A percentile compares a stretch with the other conserved stretches of the same genome.
Evolutionary conservation across 2,888 invertebrate genomes (phyloP).

Genomic region (Ptychoptera contaminata): DNA sequence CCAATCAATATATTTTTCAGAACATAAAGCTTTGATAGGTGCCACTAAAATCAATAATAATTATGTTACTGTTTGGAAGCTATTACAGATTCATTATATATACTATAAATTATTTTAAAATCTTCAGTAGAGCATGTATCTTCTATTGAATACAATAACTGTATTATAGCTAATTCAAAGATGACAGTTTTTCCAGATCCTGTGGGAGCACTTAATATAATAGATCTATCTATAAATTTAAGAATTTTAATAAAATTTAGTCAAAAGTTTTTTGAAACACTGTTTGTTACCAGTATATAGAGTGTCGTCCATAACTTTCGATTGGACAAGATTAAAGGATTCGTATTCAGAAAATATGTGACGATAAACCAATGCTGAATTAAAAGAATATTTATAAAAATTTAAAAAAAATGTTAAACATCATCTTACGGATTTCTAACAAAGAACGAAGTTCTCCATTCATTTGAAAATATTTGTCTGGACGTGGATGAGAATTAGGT

Average conservation of each 20-base stretch:
- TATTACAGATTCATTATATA: slow-evolving; percentile 16
- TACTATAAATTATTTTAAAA: slow-evolving; percentile 61
- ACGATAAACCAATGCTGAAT: slow-evolving; percentile 36
- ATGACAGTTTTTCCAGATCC: slow-evolving; percentile 71
- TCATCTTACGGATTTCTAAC: slow-evolving; percentile 18
- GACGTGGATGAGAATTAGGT: slow-evolving; percentile 1
- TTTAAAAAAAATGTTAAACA: slow-evolving; percentile 10
- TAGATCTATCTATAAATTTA: slow-evolving; percentile 39
- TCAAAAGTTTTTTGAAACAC: slow-evolving; percentile 12
- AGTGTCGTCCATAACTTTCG: slow-evolving; percentile 50
- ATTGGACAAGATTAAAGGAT: slow-evolving; percentile 59
- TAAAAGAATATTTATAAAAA: slow-evolving; percentile 3
- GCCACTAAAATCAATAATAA: slow-evolving; percentile 40
- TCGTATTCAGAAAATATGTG: slow-evolving; percentile 38
- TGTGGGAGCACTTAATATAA: slow-evolving; percentile 66
- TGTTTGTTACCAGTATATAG: slow-evolving; percentile 39
- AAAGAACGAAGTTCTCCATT: slow-evolving; percentile 14
- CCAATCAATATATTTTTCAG: slow-evolving; percentile 59
- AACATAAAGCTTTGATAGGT: slow-evolving; percentile 63
- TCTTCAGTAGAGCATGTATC: slow-evolving; percentile 28
- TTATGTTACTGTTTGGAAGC: slow-evolving; percentile 3
- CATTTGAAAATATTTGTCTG: not conserved
- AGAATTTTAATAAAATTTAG: not conserved
- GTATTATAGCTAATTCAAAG: slow-evolving; percentile 66
- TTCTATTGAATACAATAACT: slow-evolving; percentile 40